Evolutionary conservation across 2,797 vertebrate species (phyloP), one percentile per base, ranked within the genome.

Genomic region (Xyrichtys novacula): DNA sequence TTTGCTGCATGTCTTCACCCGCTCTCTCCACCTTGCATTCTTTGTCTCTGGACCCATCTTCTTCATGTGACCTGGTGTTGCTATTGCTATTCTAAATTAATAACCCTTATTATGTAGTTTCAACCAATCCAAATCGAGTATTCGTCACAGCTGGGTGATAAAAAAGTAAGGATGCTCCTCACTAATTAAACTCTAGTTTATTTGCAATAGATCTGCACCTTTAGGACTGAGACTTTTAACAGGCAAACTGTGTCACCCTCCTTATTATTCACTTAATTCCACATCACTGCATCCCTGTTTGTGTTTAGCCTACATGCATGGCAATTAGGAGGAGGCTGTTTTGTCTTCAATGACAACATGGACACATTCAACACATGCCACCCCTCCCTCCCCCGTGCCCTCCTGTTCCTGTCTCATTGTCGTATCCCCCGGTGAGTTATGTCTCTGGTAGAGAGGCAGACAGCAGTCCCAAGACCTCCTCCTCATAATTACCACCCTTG

Each of bases 401-500:
- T 65, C 75, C 67, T 78, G 78, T 75, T 83, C 81, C 67, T 42
- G 50, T 81, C 81, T 74, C 80, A 83, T 84, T 83, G 86, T 85
- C 80, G 86, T 73, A 74, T 90, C 80, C 88, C 88, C 77, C 10
- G 29, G 80, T 90, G 91, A 90, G 82, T 87, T 85, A 71, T 84
- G 85, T 88, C 83, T 78, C 87, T 63, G 9, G 68, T 63, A 89
- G 65, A 85, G 75, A 86, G 14, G 68, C 83, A 85, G 76, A 79
- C 86, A 77, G 72, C 67, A 61, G 74, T 90, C 89, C 86, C 85
- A 79, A 85, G 89, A 89, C 85, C 86, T 89, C 78, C 76, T 82
- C 64, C 74, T 81, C 74, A 74, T 94, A 93, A 94, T 93, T 93
- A 90, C 81, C 80, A 84, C 74, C 86, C 83, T 85, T 91, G 89